Percentiles rank a stretch among this genome's conserved stretches.
Conservation (phyloP, 1,140 invertebrate genomes). For the Pogonognathellus flavescens region DNA sequence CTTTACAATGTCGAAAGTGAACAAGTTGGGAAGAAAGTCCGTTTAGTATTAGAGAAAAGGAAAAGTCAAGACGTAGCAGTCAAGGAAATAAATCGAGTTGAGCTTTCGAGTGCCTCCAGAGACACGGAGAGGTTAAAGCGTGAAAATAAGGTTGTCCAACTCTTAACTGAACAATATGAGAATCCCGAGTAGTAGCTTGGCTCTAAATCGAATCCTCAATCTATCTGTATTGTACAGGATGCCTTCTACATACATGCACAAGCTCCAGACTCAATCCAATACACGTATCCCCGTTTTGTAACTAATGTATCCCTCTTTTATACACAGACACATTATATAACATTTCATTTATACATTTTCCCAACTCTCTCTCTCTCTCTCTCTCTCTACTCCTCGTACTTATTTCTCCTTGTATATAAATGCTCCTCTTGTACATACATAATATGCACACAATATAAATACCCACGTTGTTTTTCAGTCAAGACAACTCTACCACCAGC, state of each 20-base stretch:
- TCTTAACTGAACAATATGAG: slow-evolving; percentile 64
- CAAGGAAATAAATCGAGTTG: slow-evolving; percentile 64
- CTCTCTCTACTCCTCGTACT: no score
- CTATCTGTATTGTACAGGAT: slow-evolving; percentile 22
- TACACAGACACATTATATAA: background rate
- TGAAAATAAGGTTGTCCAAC: slow-evolving; percentile 66
- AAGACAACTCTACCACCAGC: no score
- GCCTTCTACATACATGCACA: background rate
- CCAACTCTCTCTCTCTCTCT: background rate
- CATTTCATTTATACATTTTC: background rate
- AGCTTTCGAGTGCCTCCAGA: slow-evolving; percentile 60
- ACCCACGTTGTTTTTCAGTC: no score
- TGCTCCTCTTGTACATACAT: no score
- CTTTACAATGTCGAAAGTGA: background rate
- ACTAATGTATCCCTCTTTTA: background rate
- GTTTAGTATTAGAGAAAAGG: slow-evolving; percentile 31
- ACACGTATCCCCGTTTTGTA: background rate
- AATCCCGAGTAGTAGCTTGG: slow-evolving; percentile 44
- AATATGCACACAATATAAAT: no score
- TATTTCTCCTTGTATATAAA: no score
- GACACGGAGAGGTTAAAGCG: slow-evolving; percentile 61
- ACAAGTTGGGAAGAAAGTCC: background rate
- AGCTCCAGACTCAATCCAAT: background rate
- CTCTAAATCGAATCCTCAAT: slow-evolving; percentile 64
- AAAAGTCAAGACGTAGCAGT: slow-evolving; percentile 40